phyloP scores from a whole-genome alignment of 2,888 invertebrate species.

The Eupithecia dodoneata region DNA sequence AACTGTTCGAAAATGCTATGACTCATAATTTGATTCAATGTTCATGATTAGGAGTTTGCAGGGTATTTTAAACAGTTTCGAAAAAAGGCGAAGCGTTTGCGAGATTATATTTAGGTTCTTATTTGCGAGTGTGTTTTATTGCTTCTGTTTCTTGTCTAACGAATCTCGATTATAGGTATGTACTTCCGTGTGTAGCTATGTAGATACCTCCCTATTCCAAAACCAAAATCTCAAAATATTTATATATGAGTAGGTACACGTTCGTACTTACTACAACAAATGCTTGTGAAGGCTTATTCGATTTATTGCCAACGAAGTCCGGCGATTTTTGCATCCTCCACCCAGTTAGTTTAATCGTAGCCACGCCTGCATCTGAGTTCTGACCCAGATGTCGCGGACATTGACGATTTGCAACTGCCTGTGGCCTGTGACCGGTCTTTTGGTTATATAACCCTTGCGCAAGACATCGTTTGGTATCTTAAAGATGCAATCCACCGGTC shows the following conservation, averaged over 20 bases:
- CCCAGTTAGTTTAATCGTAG: conserved; percentile 46
- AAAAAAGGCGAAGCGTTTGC: conserved; percentile 24
- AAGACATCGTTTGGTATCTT: conserved; percentile 52
- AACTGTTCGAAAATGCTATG: conserved; percentile 13
- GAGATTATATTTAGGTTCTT: background rate
- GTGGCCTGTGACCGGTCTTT: conserved; percentile 42
- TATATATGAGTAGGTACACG: no score
- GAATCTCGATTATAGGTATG: background rate
- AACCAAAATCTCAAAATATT: no score
- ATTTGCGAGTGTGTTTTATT: background rate
- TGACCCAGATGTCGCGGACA: conserved; percentile 64
- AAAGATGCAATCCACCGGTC: conserved; percentile 50
- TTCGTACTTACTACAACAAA: background rate
- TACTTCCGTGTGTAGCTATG: background rate
- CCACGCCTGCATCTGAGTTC: conserved; percentile 50
- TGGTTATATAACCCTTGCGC: conserved; percentile 67
- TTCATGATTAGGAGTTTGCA: conserved; percentile 16
- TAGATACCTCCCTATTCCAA: background rate
- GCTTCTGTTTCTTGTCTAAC: background rate
- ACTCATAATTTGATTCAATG: conserved; percentile 26
- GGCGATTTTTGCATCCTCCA: conserved; percentile 38
- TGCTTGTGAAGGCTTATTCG: background rate
- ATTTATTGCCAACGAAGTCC: conserved; percentile 1
- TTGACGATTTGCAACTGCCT: conserved; percentile 62
- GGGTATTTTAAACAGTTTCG: conserved; percentile 33